A percentile compares a stretch with the other conserved stretches of the same genome.
These are phyloP conservation scores for Netelia virgata DNA, from an alignment of 2,888 invertebrate genomes.

Conservation along the genomic window DNA sequence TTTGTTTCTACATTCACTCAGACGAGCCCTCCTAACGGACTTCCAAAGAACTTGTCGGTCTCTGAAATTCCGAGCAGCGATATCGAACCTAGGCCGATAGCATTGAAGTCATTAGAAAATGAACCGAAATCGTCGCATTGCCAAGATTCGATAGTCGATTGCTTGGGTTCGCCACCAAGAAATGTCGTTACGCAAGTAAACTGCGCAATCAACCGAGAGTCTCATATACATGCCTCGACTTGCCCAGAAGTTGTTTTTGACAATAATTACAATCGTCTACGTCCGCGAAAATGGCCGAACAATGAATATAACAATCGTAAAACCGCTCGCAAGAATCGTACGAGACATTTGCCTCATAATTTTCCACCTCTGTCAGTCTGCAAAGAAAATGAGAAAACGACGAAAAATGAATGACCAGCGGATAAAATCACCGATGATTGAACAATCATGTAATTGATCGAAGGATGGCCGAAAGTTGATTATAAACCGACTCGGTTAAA, in stretches of 20 bases:
- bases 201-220: neutral
- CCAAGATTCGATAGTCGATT: neutral
- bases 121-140: neutral
- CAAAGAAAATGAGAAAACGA: neutral
- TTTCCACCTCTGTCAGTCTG: slow-evolving; percentile 36
- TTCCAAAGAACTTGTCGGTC: neutral
- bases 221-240: neutral
- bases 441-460: too few relatives aligned
- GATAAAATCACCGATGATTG: neutral
- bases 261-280: slow-evolving; percentile 50
- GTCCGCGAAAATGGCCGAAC: slow-evolving; percentile 35
- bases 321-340: neutral
- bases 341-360: neutral
- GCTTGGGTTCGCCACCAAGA: neutral
- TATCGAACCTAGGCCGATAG: neutral
- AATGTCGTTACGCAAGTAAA: neutral
- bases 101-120: neutral
- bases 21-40: slow-evolving; percentile 6
- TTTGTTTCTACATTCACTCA: slow-evolving; percentile 52
- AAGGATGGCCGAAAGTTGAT: too few relatives aligned
- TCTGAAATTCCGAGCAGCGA: neutral
- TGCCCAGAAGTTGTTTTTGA: neutral
- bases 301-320: slow-evolving; percentile 7
- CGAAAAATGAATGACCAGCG: neutral
- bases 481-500: too few relatives aligned